These are phyloP conservation scores for Myrmecobius fasciatus DNA, from an alignment of 2,113 vertebrate species.

Conservation along the genomic window DNA sequence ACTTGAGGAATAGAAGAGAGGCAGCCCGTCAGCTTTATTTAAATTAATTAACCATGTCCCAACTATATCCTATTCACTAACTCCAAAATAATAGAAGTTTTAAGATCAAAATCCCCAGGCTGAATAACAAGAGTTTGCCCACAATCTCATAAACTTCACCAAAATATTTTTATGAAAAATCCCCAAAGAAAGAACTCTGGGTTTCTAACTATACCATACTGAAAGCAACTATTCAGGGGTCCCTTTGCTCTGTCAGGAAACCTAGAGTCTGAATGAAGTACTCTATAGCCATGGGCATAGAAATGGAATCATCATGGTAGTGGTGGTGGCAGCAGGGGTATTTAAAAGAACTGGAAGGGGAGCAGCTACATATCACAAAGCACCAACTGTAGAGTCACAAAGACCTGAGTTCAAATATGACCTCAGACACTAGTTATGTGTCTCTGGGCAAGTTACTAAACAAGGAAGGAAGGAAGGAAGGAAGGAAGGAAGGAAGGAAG, in stretches of 20 bases:
- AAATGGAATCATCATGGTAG: no score
- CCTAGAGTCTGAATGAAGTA: background rate
- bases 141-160: background rate
- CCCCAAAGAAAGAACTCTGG: background rate
- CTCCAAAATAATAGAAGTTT: background rate
- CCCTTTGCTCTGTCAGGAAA: background rate
- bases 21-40: background rate
- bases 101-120: background rate
- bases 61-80: background rate
- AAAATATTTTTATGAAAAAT: background rate
- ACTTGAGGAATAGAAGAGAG: background rate
- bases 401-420: background rate
- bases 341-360: background rate
- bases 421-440: background rate
- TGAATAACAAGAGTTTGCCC: background rate
- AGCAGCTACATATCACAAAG: rapidly evolving
- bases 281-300: background rate
- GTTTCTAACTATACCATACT: background rate
- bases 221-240: background rate
- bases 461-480: no score
- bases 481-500: no score
- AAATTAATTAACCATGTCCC: background rate
- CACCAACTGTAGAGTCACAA: background rate
- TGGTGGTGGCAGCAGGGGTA: background rate
- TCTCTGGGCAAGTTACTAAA: background rate